Base-by-base conservation (phyloP, 1,140 invertebrate genomes). In the Pseudomyrmex flavicornis region DNA sequence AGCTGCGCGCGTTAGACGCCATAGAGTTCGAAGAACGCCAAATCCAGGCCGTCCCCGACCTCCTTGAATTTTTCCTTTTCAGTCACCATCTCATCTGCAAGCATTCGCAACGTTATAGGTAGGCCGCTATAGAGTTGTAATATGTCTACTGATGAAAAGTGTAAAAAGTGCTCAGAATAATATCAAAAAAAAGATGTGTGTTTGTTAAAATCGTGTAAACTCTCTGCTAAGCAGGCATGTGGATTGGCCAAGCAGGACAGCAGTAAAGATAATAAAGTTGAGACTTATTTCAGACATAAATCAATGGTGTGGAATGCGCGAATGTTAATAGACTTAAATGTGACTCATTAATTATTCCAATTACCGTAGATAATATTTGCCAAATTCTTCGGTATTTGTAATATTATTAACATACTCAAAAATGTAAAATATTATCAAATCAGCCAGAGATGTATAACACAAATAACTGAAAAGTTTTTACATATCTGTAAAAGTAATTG, bases 61-160 rank as follows among this genome's bases (percentile, higher is more conserved):
- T 98, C 97, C 96, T 99, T 99, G 97, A 99, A 99, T 95, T 98
- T 98, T 95, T 99, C 99, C 96, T 99, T 99, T 95, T 99, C 98
- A 92, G 97, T 97, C 92, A 99, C 98, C 95, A 99, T 96, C 95
- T 99, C 99, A 97, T 99, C 99, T 99, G 97, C 90, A 97, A 95
- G 92, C 87, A 93, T 80, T 91, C 17, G 82, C 85, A 87, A 72
- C 22, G 82, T 89, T 89, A 89, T 73, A 62, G 22, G 7, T 56
- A 44, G 22, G 35, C 4, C 12, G 76, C 5, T 26, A 48, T 0
- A 22, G 20, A 35, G 17, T 80, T 59, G 35, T 2, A 59, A 1
- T 17, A 35, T 2, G 8, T 58, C 10, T 70, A 80, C 2, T 61
- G 20, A 20, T 59, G 65, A 20, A 20, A 56, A 44, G 44, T 48